Conservation (phyloP, 2,888 invertebrate species). For the Aphidius colemani region DNA sequence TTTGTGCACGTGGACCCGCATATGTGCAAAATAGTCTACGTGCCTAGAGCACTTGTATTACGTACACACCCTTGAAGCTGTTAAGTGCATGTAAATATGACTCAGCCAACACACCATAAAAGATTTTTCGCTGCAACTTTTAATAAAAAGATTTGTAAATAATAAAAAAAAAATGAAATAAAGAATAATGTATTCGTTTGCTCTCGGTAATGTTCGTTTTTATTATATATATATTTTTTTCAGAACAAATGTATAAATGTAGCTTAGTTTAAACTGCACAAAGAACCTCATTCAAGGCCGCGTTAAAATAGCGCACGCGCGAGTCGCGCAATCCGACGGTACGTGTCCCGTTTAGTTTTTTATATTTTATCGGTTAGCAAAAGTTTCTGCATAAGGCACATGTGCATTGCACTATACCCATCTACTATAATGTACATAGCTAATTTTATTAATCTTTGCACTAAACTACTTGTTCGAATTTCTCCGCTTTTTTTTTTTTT, state of each 20-base stretch:
- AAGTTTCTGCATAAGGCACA: constrained; percentile 18
- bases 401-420: constrained; percentile 26
- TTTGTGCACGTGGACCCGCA: constrained; percentile 28
- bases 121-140: constrained; percentile 27
- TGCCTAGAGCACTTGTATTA: constrained; percentile 19
- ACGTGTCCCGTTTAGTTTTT: constrained; percentile 28
- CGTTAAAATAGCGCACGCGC: constrained; percentile 40
- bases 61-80: constrained; percentile 26
- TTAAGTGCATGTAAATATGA: constrained; percentile 27
- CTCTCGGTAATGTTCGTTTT: too few relatives aligned
- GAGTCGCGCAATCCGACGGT: constrained; percentile 28
- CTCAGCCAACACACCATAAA: constrained; percentile 11
- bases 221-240: constrained; percentile 13
- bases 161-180: constrained; percentile 21
- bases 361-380: constrained; percentile 1
- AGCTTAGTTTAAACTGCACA: constrained; percentile 53
- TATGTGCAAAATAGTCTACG: constrained; percentile 11
- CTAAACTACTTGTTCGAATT: constrained; percentile 15
- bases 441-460: neutral
- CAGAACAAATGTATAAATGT: constrained; percentile 27
- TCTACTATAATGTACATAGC: neutral
- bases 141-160: constrained; percentile 40
- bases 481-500: neutral
- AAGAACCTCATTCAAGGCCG: constrained; percentile 59
- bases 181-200: neutral